phyloP scores from a whole-genome alignment of 2,113 vertebrate genomes.

The Tragelaphus buxtoni region DNA sequence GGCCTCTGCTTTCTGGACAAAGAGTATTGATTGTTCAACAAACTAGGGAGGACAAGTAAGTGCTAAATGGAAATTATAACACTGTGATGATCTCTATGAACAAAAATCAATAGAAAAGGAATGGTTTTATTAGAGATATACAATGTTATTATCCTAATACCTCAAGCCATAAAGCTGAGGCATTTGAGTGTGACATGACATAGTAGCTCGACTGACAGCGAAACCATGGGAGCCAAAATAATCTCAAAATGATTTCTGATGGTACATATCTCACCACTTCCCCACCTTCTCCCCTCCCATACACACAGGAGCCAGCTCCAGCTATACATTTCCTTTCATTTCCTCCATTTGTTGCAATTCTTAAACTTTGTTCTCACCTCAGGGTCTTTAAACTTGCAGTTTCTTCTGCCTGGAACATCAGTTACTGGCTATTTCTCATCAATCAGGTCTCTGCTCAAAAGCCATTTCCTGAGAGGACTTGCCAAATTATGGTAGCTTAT shows the following conservation, averaged over 20 bases:
- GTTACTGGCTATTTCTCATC: background rate
- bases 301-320: background rate
- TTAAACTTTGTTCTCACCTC: background rate
- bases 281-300: accelerated
- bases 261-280: background rate
- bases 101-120: slow-evolving; percentile 60
- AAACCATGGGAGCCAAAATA: background rate
- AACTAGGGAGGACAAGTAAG: slow-evolving; percentile 16
- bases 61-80: slow-evolving; percentile 55
- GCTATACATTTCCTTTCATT: background rate
- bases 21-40: slow-evolving; percentile 48
- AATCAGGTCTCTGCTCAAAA: background rate
- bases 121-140: slow-evolving; percentile 48
- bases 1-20: slow-evolving; percentile 2
- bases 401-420: background rate
- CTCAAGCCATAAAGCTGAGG: slow-evolving; percentile 26
- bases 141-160: slow-evolving; percentile 53
- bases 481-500: background rate
- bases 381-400: background rate
- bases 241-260: background rate
- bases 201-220: background rate
- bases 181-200: background rate
- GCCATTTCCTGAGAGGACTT: background rate
- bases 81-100: slow-evolving; percentile 31
- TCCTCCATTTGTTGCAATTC: background rate